Evolutionary conservation across 2,888 invertebrate species (phyloP), one percentile per base, ranked within the genome.

Genomic region (Sinodicranocentrus sp.): DNA sequence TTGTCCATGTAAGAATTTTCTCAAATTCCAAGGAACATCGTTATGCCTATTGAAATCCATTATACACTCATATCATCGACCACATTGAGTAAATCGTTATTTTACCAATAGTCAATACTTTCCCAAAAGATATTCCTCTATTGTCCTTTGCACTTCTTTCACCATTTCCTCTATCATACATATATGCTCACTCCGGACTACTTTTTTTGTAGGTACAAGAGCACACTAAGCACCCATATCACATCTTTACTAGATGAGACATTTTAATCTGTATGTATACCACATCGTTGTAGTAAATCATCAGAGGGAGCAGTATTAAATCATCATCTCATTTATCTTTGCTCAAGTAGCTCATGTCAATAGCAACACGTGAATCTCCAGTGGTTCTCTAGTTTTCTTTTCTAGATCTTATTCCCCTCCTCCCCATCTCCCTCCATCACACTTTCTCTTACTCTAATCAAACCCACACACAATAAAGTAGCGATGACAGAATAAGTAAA

Each of bases 1-100:
- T 83, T 90, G 89, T 79, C 90, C 90, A 65, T 89, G 88, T 39
- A 89, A 88, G 70, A 90, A 89, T 78, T 89, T 88, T n/a, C 90
- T 82, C 15, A 91, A 87, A 85, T 90, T 90, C 89, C 90, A 90
- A 3, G 90, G 90, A 63, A 90, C 82, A 85, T 91, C 90, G 84
- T 90, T 91, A 88, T 90, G 90, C 17, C 90, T 90, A 17, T 19
- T 10, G 77, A 8, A 84, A 82, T n/a, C 17, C 23, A 44, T 21
- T 68, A 68, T 44, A n/a, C n/a, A n/a, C n/a, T n/a, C n/a, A n/a
- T n/a, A n/a, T n/a, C n/a, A n/a, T n/a, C n/a, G n/a, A n/a, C n/a
- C n/a, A n/a, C n/a, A n/a, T n/a, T n/a, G n/a, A n/a, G n/a, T n/a
- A 33, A 33, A 33, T 33, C 33, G 33, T 3, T 6, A 33, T 33